Base-by-base conservation (phyloP, 2,888 invertebrate species). In the Carabus problematicus region DNA sequence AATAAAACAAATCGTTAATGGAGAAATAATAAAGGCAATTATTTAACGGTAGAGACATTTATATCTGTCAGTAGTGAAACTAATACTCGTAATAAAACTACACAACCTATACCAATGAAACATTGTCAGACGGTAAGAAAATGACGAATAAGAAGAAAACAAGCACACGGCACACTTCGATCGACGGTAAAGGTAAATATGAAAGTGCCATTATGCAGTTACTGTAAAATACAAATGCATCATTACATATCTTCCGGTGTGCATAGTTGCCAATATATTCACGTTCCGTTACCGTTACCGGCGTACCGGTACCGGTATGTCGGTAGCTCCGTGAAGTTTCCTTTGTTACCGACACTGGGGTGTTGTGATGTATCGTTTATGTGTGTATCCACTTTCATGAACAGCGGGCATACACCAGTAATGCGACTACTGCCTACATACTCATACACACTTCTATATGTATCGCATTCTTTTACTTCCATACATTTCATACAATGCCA, bases 161-260 rank as follows among this genome's bases (percentile, higher is more conserved):
- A 19, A 52, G 12, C 52, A n/a, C 52, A 52, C 52, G 14, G 54
- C 54, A 41, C 18, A 49, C 49, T 49, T 18, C 49, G 54, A 54
- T 64, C 63, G 54, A 54, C 16, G 18, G 14, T 14, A 52, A 29
- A 29, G 42, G 63, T 41, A 64, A 64, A 64, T 54, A 64, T 54
- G 63, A 64, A 64, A 64, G 42, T 64, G 54, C 54, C 52, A 64
- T 64, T 54, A 64, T 16, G 45, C 43, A 12, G 19, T 43, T 60
- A 19, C 8, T 11, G 54, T 41, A 55, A n/a, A 54, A 64, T 54
- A 64, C 19, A 54, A 54, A 29, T 54, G 18, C 55, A 54, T 64
- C 63, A 55, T 54, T 64, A 54, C 52, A 52, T 42, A 54, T 64
- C 54, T 64, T 64, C 63, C 63, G 63, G 63, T 54, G 54, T 54